Conservation (phyloP, 2,113 vertebrate genomes). For the Serinus canaria region DNA sequence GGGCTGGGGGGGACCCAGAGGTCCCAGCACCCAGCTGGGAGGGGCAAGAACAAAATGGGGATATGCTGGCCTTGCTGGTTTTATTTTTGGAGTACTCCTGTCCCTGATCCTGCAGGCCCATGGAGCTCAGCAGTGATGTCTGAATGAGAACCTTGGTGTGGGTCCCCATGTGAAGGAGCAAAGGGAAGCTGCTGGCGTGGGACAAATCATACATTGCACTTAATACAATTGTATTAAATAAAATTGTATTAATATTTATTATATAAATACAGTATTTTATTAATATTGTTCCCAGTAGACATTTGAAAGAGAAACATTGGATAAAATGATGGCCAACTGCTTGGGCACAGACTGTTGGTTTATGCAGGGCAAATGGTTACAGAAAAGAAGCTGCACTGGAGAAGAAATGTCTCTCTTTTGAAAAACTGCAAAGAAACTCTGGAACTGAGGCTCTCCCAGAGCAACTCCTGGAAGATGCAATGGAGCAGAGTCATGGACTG, state of each 20-base stretch:
- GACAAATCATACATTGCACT: not conserved
- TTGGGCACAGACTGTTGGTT: not conserved
- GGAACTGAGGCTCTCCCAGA: not conserved
- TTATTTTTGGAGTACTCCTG: not conserved
- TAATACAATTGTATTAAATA: not conserved
- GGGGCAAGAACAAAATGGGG: not conserved
- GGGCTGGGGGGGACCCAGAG: not conserved
- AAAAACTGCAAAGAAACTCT: not conserved
- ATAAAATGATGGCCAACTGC: not conserved
- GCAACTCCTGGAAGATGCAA: not conserved
- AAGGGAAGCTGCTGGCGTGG: not conserved
- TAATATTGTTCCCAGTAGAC: not conserved
- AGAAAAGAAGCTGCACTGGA: not conserved
- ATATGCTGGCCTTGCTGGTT: not conserved
- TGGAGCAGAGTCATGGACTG: accelerated
- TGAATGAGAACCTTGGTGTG: not conserved
- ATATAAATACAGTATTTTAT: not conserved
- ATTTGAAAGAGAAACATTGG: not conserved
- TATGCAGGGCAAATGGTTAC: not conserved
- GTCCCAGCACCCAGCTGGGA: not conserved
- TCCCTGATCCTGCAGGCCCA: not conserved
- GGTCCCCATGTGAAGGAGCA: not conserved
- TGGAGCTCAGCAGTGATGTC: not conserved
- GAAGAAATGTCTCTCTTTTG: not conserved
- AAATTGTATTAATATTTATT: not conserved